These are phyloP conservation scores for Desmodus rotundus DNA, from an alignment of 2,113 vertebrate species.

Conservation along the genomic window DNA sequence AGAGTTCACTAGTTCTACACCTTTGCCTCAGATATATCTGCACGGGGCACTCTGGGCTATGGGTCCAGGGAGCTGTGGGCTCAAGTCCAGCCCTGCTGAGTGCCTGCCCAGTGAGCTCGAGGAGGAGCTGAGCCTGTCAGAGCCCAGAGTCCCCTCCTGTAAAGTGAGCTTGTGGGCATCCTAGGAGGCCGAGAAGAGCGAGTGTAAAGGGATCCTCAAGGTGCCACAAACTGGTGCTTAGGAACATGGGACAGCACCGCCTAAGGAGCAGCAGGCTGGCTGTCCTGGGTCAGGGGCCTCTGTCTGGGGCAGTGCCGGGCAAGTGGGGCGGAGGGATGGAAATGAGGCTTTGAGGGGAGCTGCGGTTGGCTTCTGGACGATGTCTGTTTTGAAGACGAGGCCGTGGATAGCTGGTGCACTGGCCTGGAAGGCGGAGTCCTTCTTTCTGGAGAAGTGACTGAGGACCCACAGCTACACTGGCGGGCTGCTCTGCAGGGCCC, in stretches of 20 bases:
- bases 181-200: background rate
- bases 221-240: background rate
- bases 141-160: background rate
- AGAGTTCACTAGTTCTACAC: background rate
- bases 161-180: background rate
- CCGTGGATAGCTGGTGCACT: background rate
- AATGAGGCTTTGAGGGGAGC: background rate
- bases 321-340: background rate
- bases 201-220: rapidly evolving
- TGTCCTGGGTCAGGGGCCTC: background rate
- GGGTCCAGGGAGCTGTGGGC: too few relatives aligned
- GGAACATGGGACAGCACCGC: rapidly evolving
- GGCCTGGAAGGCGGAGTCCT: background rate
- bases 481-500: rapidly evolving
- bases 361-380: background rate
- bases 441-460: background rate
- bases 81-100: background rate
- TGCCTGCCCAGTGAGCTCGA: too few relatives aligned
- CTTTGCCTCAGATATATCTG: background rate
- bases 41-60: background rate
- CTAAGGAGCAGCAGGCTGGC: rapidly evolving
- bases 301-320: rapidly evolving
- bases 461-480: background rate
- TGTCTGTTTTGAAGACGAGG: background rate
- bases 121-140: background rate